Percentiles rank a stretch among this genome's conserved stretches.
These are phyloP conservation scores for Thymelicus lineola DNA, from an alignment of 2,888 invertebrate species.

Conservation along the genomic window DNA sequence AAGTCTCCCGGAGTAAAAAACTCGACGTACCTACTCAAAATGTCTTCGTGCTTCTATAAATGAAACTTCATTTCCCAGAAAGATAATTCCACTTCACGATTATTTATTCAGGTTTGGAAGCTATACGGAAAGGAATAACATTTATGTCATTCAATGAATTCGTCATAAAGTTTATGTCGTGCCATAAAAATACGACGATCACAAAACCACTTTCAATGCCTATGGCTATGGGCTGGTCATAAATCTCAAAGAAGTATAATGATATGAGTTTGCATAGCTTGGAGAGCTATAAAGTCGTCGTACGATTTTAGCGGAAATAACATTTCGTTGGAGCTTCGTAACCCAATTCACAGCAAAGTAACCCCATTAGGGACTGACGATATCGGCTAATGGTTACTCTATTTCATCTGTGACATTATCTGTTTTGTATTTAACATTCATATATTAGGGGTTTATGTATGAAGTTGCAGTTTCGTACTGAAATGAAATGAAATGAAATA, in stretches of 20 bases:
- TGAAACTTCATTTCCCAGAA: slow-evolving; percentile 7
- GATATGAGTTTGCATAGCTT: slow-evolving; percentile 31
- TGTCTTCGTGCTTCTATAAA: not conserved
- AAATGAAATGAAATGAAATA: too few species aligned
- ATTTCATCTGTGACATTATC: slow-evolving; percentile 24
- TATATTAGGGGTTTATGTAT: too few species aligned
- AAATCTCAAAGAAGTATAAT: slow-evolving; percentile 16
- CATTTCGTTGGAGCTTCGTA: slow-evolving; percentile 33
- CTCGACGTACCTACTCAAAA: too few species aligned
- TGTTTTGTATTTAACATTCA: not conserved
- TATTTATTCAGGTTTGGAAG: not conserved
- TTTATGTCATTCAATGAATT: slow-evolving; percentile 17
- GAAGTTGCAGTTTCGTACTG: too few species aligned
- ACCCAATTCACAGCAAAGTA: slow-evolving; percentile 41
- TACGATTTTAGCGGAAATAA: slow-evolving; percentile 32
- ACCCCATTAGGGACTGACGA: slow-evolving; percentile 30
- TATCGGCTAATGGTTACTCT: slow-evolving; percentile 27
- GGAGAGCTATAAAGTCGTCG: slow-evolving; percentile 12
- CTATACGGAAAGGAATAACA: slow-evolving; percentile 8
- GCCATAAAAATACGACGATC: slow-evolving; percentile 20
- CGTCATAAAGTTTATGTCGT: slow-evolving; percentile 18
- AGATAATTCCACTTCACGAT: not conserved
- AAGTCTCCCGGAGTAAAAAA: too few species aligned
- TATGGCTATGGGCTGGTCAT: not conserved
- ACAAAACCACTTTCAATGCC: slow-evolving; percentile 23